Evolutionary conservation across 2,888 invertebrate species (phyloP).

Genomic region (Flabesymbios commensalis): DNA sequence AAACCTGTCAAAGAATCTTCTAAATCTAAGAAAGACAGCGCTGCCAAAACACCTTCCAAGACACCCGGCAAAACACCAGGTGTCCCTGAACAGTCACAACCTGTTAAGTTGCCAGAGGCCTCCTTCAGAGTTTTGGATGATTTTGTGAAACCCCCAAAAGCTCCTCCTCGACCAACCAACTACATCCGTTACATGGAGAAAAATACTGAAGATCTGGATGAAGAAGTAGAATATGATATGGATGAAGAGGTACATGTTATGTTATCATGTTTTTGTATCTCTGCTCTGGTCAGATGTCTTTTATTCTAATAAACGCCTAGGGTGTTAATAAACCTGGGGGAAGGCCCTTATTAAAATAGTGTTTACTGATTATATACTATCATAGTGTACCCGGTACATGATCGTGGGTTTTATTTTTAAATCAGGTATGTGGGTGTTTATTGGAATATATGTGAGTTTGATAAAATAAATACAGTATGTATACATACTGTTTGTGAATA

Average conservation of each 20-base stretch:
- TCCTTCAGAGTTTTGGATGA: constrained; percentile 72
- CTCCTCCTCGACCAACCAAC: constrained; percentile 82
- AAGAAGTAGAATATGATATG: constrained; percentile 92
- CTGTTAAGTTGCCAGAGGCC: constrained; percentile 72
- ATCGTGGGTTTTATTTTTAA: no score
- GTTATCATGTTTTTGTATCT: not conserved
- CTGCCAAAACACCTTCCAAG: not conserved
- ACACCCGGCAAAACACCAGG: not conserved
- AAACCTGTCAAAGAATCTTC: constrained; percentile 14
- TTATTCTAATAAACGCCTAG: no score
- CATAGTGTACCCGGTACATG: no score
- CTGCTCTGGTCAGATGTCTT: not conserved
- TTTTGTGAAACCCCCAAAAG: constrained; percentile 77
- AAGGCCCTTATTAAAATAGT: no score
- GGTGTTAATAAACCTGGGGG: no score
- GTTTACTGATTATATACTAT: no score
- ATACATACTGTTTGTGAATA: no score
- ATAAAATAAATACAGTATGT: no score
- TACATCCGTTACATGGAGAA: constrained; percentile 85
- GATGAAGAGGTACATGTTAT: constrained; percentile 80
- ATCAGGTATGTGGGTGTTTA: no score
- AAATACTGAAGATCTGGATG: constrained; percentile 90
- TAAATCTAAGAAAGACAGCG: constrained; percentile 1
- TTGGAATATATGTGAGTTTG: no score
- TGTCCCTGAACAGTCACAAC: constrained; percentile 10